Base-by-base conservation (phyloP, 2,797 vertebrate species). In the Halcyon chelicuti region DNA sequence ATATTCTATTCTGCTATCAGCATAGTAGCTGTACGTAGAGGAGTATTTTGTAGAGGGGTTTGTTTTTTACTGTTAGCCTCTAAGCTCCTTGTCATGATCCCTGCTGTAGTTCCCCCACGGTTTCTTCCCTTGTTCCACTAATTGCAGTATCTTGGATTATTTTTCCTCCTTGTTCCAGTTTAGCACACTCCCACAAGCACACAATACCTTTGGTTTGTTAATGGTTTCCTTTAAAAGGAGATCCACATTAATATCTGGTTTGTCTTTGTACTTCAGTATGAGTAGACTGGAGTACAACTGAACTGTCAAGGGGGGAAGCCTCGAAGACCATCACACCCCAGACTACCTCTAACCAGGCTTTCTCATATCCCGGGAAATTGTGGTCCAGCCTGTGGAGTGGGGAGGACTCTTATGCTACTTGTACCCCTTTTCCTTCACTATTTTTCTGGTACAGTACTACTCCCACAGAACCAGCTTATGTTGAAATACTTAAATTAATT, bases 401-500 rank as follows among this genome's bases (percentile, higher is more conserved):
- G 7, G 12, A 61, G 15, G 22, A 44, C 16, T 73, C 11, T 0
- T 17, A 9, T 16, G 9, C 12, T 54, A 20, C 29, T 46, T 20
- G 25, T 78, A 60, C 65, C 31, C 20, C 14, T 75, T 88, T 96
- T 58, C 31, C 55, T 95, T 80, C 37, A 20, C 31, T 87, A 2
- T 60, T 84, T 85, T 73, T 79, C 80, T 93, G 33, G 51, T 76
- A 65, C 14, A 78, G 42, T 58, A 33, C n/a, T 84, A n/a, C 15
- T 93, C 28, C 54, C 16, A 21, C 49, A 88, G 49, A 51, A 75
- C 51, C 46, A 73, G 25, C 35, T 86, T 1, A 0, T 40, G 60
- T 35, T 87, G 52, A 82, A 89, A 90, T 63, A 70, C 42, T 63
- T 76, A 47, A 13, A 90, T 60, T 75, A 47, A 31, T 29, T 93